Base-by-base conservation (phyloP, 2,888 invertebrate species). In the Volucella inflata region DNA sequence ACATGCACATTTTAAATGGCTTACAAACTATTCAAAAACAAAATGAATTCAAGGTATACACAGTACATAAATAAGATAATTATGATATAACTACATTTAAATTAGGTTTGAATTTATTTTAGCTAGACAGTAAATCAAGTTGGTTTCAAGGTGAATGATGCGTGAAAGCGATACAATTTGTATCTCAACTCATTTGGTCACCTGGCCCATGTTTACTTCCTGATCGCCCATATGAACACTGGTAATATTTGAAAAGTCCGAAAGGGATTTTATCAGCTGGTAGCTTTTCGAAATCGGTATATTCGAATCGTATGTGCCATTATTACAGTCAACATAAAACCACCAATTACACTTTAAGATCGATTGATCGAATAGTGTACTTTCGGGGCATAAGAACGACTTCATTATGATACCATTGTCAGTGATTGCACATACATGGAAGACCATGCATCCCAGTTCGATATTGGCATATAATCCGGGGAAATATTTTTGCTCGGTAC, bases 341-440 rank as follows among this genome's bases (percentile, higher is more conserved):
- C 97, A 97, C 97, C 97, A 97, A 91, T 97, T 97, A 92, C 98
- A 98, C 90, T 97, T 97, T 6, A 98, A 93, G 60, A 98, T 96
- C 21, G 97, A 96, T 91, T 97, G 97, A 90, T 98, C 97, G 92
- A 98, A 98, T 68, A 97, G 94, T 0, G 98, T 98, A 40, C 96
- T 97, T 91, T 97, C 97, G 0, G 97, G 97, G 90, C 97, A 98
- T 57, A 97, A 94, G 93, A 98, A 98, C 60, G 97, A 97, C 92
- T 97, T 97, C 95, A 97, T 97, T 65, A 97, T 96, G 74, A 97
- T 93, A 0, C 97, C 97, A 88, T 97, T 96, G 88, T 97, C 97
- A 2, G 97, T 97, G 68, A 97, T 93, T 0, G 97, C 97, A 90
- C 97, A 98, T 6, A 98, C 97, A 92, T 98, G 97, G 92, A 97